Evolutionary conservation across 2,113 vertebrate genomes (phyloP), one percentile per base, ranked within the genome.

Genomic region (Oophaga pumilio): DNA sequence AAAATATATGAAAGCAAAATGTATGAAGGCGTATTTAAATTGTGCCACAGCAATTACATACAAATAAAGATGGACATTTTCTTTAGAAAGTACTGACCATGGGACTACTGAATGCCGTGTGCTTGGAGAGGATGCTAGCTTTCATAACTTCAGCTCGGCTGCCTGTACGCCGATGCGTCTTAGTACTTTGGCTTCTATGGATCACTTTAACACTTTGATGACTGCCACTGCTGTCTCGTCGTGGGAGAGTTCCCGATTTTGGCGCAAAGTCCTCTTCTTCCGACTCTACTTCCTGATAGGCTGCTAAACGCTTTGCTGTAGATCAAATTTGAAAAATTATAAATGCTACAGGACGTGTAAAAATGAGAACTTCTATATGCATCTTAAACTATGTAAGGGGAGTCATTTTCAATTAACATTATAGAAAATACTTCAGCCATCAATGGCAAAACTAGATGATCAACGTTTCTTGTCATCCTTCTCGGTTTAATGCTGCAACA

Each of bases 41-140:
- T 28, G 66, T 13, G 12, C 24, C 24, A 26, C 24, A 22, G 17
- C 71, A 50, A 26, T 13, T 28, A 28, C 28, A 33, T 3, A 26
- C 4, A 68, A 1, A 26, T 4, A 33, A 8, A 73, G 20, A 50
- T 13, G 12, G 13, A 50, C 8, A 73, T 73, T 8, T 17, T 71
- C 62, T n/a, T 69, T 6, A 28, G 20, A 73, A 50, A 10, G 4
- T 22, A 84, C 96, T 92, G 89, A 99, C 98, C 98, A 99, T 98
- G n/a, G 98, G 98, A 90, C 98, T 99, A 91, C 98, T 99, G 94
- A 99, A 99, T 1, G 98, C 98, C 0, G 97, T 98, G 93, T 97
- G 97, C 89, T 96, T 97, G 0, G 97, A 98, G 73, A 98, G 95
- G 89, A 97, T 96, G 94, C 97, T 98, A 90, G 96, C 96, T 71